phyloP scores from a whole-genome alignment of 2,113 vertebrate genomes.

The Microtus ochrogaster region DNA sequence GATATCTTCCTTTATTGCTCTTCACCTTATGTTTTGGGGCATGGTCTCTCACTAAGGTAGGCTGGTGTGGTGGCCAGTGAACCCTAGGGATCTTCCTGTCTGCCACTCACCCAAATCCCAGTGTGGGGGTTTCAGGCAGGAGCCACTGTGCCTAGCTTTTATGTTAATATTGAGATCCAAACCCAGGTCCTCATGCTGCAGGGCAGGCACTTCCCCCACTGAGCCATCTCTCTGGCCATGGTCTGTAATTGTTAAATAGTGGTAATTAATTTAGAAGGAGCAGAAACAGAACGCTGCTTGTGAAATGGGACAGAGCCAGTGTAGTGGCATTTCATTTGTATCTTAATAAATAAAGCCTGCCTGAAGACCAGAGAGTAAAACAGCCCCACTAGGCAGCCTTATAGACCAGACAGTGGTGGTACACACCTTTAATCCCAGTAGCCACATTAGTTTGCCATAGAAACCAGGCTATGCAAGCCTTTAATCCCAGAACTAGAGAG shows the following conservation, averaged over 20 bases:
- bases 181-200: not conserved
- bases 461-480: too few species aligned
- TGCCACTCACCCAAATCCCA: too few species aligned
- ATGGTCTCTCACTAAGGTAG: not conserved
- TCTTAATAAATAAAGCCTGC: too few species aligned
- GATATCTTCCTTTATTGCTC: not conserved
- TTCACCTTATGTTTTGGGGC: not conserved
- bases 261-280: not conserved
- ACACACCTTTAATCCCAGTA: too few species aligned
- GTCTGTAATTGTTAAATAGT: not conserved
- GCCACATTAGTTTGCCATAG: too few species aligned
- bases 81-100: not conserved
- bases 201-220: not conserved
- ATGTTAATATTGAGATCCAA: not conserved
- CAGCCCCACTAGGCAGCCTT: too few species aligned
- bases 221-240: not conserved
- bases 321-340: too few species aligned
- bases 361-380: too few species aligned
- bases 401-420: too few species aligned
- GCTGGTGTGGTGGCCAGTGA: not conserved
- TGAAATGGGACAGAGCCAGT: not conserved
- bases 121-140: not conserved
- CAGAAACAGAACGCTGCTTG: not conserved
- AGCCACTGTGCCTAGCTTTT: not conserved
- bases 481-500: too few species aligned